phyloP scores from a whole-genome alignment of 2,888 invertebrate genomes.

The Drosophila mulleri region DNA sequence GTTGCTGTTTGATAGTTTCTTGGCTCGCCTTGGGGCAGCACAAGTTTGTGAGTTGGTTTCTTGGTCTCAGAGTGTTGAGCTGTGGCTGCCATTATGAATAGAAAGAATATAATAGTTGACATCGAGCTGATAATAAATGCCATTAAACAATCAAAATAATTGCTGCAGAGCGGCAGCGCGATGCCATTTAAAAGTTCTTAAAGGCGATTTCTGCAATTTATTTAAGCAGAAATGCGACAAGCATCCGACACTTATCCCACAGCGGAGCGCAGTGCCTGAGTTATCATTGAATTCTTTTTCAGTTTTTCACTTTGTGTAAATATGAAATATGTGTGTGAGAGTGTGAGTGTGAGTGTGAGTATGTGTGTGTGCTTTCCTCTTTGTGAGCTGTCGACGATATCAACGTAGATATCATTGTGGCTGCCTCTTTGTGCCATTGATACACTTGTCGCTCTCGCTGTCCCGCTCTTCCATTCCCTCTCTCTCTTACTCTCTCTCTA shows the following conservation, averaged over 20 bases:
- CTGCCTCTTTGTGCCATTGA: constrained; percentile 66
- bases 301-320: constrained; percentile 51
- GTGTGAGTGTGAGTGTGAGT: constrained; percentile 2
- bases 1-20: constrained; percentile 3
- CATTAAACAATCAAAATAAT: neutral
- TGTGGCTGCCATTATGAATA: neutral
- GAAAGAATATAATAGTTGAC: constrained; percentile 2
- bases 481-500: constrained; percentile 2
- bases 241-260: constrained; percentile 38
- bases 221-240: constrained; percentile 33
- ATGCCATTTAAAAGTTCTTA: neutral
- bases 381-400: constrained; percentile 52
- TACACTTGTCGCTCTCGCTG: constrained; percentile 45
- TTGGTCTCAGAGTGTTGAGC: neutral
- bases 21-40: neutral
- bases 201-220: constrained; percentile 22
- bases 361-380: constrained; percentile 15
- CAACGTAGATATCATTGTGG: constrained; percentile 47
- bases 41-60: too few relatives aligned
- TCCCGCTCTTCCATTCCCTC: neutral
- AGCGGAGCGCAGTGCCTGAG: neutral
- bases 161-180: neutral
- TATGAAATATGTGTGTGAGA: constrained; percentile 19
- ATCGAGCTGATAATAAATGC: constrained; percentile 12
- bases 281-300: constrained; percentile 18